phyloP scores from a whole-genome alignment of 2,888 invertebrate genomes.

The Tenthredo scrophulariae region DNA sequence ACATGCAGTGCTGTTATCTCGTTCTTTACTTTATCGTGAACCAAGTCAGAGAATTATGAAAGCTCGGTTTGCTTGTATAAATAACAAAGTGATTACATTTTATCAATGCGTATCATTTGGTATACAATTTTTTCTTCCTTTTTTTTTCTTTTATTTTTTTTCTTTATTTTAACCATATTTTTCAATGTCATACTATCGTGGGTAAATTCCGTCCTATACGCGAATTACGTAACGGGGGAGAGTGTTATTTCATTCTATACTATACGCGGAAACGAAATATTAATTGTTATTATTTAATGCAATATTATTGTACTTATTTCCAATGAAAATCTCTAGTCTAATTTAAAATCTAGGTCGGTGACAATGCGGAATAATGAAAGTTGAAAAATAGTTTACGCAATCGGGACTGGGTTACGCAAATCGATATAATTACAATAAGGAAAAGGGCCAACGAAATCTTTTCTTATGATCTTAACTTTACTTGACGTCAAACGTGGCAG shows the following conservation, averaged over 20 bases:
- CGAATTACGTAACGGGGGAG: not conserved
- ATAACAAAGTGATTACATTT: constrained; percentile 19
- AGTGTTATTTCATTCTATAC: not conserved
- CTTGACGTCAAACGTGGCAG: not conserved
- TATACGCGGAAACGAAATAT: not conserved
- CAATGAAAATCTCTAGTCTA: not conserved
- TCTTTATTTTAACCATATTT: not conserved
- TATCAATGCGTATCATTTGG: constrained; percentile 12
- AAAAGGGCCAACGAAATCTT: constrained; percentile 25
- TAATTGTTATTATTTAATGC: not conserved
- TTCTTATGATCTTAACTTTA: not conserved
- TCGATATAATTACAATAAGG: constrained; percentile 9
- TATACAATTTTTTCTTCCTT: not conserved
- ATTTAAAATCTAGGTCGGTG: not conserved
- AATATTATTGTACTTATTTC: not conserved
- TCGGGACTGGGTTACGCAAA: not conserved
- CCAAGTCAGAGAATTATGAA: not conserved
- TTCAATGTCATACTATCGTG: constrained; percentile 3
- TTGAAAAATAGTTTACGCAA: not conserved
- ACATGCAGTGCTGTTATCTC: not conserved
- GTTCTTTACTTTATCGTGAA: not conserved
- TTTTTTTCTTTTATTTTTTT: not conserved
- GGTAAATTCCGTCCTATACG: not conserved
- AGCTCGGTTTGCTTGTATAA: not conserved
- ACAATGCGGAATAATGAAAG: not conserved